Conservation (phyloP, 2,888 invertebrate species). For the Andrena chrysosceles region DNA sequence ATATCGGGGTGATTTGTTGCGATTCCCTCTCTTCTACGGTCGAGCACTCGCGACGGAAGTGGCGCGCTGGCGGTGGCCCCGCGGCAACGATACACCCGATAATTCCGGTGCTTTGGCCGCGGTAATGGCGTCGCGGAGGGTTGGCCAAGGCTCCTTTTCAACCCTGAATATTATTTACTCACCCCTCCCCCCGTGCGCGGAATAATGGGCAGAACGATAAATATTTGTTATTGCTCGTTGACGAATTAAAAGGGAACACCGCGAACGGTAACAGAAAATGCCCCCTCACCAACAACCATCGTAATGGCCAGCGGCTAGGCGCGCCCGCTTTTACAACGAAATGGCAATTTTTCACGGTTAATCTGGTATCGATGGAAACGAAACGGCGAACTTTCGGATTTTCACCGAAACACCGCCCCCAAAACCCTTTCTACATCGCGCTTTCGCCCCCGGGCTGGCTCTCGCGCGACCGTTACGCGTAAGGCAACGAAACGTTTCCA, state of each 20-base stretch:
- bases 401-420: background rate
- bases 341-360: conserved; percentile 11
- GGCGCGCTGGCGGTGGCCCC: conserved; percentile 9
- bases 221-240: conserved; percentile 45
- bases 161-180: conserved; percentile 36
- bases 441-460: background rate
- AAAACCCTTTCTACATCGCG: background rate
- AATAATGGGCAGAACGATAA: conserved; percentile 18
- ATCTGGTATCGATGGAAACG: conserved; percentile 30
- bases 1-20: conserved; percentile 79
- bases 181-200: background rate
- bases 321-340: background rate
- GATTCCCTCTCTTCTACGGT: conserved; percentile 67
- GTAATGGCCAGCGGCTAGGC: background rate
- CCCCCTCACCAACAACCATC: too few species aligned
- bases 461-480: background rate
- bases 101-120: conserved; percentile 63
- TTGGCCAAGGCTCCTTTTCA: background rate
- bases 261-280: conserved; percentile 16
- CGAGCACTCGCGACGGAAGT: conserved; percentile 38
- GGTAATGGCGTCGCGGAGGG: conserved; percentile 51
- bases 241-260: conserved; percentile 33
- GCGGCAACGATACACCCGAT: conserved; percentile 53
- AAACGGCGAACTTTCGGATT: conserved; percentile 20
- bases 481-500: conserved; percentile 1